phyloP scores from a whole-genome alignment of 2,113 vertebrate genomes.

The Apteryx owenii region DNA sequence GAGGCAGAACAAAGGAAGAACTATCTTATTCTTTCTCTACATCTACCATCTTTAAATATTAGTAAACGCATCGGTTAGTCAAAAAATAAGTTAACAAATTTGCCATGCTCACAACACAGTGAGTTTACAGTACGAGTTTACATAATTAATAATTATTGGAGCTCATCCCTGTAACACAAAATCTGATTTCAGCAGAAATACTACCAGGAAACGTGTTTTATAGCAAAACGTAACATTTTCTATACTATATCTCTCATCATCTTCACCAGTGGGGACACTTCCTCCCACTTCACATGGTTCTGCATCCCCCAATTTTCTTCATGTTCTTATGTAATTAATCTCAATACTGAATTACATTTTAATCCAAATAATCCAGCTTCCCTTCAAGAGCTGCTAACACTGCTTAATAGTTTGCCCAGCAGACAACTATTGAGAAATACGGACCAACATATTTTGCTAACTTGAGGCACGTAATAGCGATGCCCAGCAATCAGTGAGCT shows the following conservation, averaged over 20 bases:
- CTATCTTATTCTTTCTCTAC: background rate
- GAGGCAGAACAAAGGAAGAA: background rate
- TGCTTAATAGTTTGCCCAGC: background rate
- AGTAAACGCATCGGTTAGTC: background rate
- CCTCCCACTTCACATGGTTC: background rate
- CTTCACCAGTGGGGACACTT: background rate
- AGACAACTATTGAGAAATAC: background rate
- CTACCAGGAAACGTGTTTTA: background rate
- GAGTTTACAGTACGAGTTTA: background rate
- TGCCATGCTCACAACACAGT: background rate
- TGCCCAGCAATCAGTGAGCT: rapidly evolving
- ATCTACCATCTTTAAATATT: background rate
- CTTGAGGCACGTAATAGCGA: background rate
- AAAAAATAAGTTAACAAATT: background rate
- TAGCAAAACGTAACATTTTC: background rate
- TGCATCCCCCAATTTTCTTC: background rate
- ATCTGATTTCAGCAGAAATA: background rate
- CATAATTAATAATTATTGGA: background rate
- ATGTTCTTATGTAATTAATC: background rate
- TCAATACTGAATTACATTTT: background rate
- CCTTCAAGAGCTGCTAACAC: background rate
- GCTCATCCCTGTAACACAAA: background rate
- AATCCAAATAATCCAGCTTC: background rate
- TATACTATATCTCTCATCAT: background rate
- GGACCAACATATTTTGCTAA: background rate